Base-by-base conservation (phyloP, 2,113 vertebrate species). In the Amblyopsis rosae region DNA sequence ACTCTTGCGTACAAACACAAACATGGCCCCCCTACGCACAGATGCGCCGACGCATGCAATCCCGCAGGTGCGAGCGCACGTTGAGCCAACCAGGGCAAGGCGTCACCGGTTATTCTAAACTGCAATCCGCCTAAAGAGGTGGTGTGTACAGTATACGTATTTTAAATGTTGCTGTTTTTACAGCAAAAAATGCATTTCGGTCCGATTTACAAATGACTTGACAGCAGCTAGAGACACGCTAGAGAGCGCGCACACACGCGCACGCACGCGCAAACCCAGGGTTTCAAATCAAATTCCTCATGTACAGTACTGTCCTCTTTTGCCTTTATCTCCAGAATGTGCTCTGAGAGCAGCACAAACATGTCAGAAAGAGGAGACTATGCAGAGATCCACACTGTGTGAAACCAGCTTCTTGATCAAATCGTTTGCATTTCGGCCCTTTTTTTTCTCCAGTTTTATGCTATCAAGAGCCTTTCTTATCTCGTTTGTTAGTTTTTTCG, bases 271-370 rank as follows among this genome's bases (percentile, higher is more conserved):
- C 26, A 26, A 26, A 26, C 26, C 26, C 26, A 26, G 26, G 26
- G 26, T 26, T 26, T 93, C 88, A 88, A 91, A 93, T 93, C 86
- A 90, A 91, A 93, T 93, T 93, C 92, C 90, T 91, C 80, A 79
- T 78, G 79, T 15, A 69, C 90, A 81, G 85, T 89, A 69, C 90
- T 82, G 85, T 89, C 87, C 75, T 83, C 90, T 91, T 82, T 26
- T 80, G 90, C 86, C 84, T 87, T 93, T 93, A 93, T 93, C 92
- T 93, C 71, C 86, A 92, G 86, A 92, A 92, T 93, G 92, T 93
- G 90, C 88, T 90, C 78, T 81, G 83, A 84, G 87, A 89, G 82
- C 86, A 87, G 88, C 87, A 91, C 89, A 92, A 92, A 91, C 92
- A 92, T 92, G 92, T 92, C 92, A 93, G 82, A 79, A 68, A 88